Evolutionary conservation across 1,140 invertebrate genomes (phyloP).

Genomic region (Drosophila kurseongensis): DNA sequence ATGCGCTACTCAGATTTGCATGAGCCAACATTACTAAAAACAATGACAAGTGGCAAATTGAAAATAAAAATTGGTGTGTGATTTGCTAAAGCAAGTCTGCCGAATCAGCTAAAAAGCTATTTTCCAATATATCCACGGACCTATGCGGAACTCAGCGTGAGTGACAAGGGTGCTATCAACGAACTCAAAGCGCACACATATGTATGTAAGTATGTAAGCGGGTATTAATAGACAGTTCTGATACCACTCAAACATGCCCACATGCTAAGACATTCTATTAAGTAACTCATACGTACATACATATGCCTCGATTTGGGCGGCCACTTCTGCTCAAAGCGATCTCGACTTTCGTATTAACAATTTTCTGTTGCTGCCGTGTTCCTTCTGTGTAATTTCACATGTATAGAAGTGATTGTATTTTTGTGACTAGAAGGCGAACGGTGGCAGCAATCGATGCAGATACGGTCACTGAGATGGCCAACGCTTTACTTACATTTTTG

Average conservation of each 20-base stretch:
- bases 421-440: conserved; percentile 36
- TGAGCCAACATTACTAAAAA: not conserved
- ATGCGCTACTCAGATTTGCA: not conserved
- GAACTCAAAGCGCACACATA: conserved; percentile 3
- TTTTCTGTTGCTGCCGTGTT: conserved; percentile 44
- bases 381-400: conserved; percentile 55
- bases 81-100: not conserved
- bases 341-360: conserved; percentile 70
- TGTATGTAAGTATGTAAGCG: not conserved
- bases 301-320: conserved; percentile 11
- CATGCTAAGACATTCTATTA: conserved; percentile 47
- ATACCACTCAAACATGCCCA: conserved; percentile 25
- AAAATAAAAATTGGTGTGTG: too few species aligned
- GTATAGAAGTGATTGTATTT: conserved; percentile 6
- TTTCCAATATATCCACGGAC: not conserved
- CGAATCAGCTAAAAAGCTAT: not conserved
- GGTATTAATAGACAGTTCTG: conserved; percentile 36
- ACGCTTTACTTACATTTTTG: conserved; percentile 9
- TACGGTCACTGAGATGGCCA: conserved; percentile 3
- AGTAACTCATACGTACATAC: conserved; percentile 33
- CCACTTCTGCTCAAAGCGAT: conserved; percentile 55
- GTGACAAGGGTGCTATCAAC: conserved; percentile 16
- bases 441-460: conserved; percentile 31
- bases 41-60: too few species aligned
- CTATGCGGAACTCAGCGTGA: conserved; percentile 29